Percentiles rank a stretch among this genome's conserved stretches.
These are phyloP conservation scores for Dendrocincla tyrannina DNA, from an alignment of 2,797 vertebrate genomes.

Conservation along the genomic window DNA sequence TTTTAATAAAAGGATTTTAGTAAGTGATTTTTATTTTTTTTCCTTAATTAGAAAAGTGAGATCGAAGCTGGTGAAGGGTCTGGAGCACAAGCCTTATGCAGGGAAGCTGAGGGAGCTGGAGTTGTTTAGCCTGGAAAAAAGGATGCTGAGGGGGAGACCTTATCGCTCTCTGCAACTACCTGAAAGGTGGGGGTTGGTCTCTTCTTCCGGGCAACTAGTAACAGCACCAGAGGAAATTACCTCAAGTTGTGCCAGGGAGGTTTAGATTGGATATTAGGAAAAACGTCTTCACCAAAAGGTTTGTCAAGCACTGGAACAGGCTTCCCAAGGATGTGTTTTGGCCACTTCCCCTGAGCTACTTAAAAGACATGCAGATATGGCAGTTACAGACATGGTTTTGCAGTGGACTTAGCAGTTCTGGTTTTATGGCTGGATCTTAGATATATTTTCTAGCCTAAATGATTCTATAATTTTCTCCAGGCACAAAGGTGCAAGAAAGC, in stretches of 20 bases:
- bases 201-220: neutral
- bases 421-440: neutral
- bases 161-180: neutral
- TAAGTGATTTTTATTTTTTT: neutral
- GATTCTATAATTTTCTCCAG: neutral
- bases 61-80: neutral
- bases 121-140: neutral
- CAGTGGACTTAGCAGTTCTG: neutral
- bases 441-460: neutral
- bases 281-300: neutral
- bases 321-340: neutral
- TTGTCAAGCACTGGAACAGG: neutral
- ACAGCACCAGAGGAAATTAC: neutral
- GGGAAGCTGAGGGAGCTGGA: neutral
- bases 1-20: neutral
- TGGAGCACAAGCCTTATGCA: neutral
- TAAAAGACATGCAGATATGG: neutral
- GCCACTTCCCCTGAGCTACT: neutral
- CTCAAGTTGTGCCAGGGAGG: neutral
- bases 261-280: neutral
- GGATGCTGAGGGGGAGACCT: neutral
- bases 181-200: fast-evolving
- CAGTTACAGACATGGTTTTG: neutral
- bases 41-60: neutral
- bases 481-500: neutral